These are phyloP conservation scores for Callopanchax toddi DNA, from an alignment of 2,113 vertebrate species.

Conservation along the genomic window DNA sequence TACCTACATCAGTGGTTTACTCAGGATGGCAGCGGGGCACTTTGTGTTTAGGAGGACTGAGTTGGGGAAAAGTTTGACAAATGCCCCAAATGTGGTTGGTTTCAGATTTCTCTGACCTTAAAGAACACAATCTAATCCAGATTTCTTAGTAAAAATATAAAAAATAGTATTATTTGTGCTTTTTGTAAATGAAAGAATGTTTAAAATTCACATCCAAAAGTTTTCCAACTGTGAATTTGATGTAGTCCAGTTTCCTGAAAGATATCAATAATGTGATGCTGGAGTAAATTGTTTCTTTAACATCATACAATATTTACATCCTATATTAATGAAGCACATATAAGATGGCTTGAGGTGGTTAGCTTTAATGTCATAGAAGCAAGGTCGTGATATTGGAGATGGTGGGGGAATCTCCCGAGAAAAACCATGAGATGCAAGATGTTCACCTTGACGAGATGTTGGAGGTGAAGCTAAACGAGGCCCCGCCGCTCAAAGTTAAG, in stretches of 20 bases:
- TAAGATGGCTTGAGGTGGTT: conserved; percentile 1
- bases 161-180: neutral
- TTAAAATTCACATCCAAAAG: too few species aligned
- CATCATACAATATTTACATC: conserved; percentile 1
- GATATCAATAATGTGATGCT: neutral
- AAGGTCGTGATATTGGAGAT: conserved; percentile 8
- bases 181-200: too few species aligned
- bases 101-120: conserved; percentile 15
- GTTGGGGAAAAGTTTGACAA: conserved; percentile 20
- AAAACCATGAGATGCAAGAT: conserved; percentile 6
- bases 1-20: conserved; percentile 43
- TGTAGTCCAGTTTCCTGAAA: neutral
- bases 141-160: neutral
- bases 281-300: neutral
- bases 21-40: conserved; percentile 39
- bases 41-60: conserved; percentile 33
- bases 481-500: conserved; percentile 51
- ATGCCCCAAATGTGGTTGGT: conserved; percentile 1
- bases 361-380: conserved; percentile 9
- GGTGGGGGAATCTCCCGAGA: conserved; percentile 1
- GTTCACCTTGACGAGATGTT: conserved; percentile 29
- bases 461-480: conserved; percentile 34
- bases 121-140: neutral
- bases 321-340: neutral
- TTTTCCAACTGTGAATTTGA: neutral